phyloP scores from a whole-genome alignment of 2,888 invertebrate genomes.

The Erebia epiphron region DNA sequence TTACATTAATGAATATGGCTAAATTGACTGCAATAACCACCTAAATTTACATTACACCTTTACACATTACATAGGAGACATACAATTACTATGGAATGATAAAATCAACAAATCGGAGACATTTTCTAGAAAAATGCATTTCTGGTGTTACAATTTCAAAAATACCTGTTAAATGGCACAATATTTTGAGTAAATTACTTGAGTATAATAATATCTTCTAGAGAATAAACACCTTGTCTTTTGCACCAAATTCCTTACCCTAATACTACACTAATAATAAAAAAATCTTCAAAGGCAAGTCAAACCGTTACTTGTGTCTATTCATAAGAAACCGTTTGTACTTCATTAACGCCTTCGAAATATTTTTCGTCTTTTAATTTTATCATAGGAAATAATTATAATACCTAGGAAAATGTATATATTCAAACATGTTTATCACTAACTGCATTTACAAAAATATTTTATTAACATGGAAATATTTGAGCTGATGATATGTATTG shows the following conservation, averaged over 20 bases:
- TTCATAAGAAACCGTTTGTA: conserved; percentile 39
- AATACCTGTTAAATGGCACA: conserved; percentile 54
- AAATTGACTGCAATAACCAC: conserved; percentile 50
- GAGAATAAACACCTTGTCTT: conserved; percentile 45
- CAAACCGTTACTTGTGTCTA: conserved; percentile 30
- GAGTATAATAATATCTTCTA: conserved; percentile 51
- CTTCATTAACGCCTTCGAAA: conserved; percentile 29
- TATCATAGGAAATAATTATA: conserved; percentile 20
- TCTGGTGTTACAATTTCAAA: conserved; percentile 45
- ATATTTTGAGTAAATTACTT: conserved; percentile 53
- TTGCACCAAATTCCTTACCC: conserved; percentile 55
- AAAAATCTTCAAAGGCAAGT: conserved; percentile 34
- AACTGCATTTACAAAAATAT: conserved; percentile 6
- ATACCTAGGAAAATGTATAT: conserved; percentile 24
- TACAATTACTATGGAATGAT: conserved; percentile 34
- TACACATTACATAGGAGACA: conserved; percentile 24
- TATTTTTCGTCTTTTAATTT: conserved; percentile 24
- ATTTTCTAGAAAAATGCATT: conserved; percentile 48
- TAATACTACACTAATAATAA: conserved; percentile 39
- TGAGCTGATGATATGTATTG: conserved; percentile 40
- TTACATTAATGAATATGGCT: conserved; percentile 51
- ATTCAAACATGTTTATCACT: conserved; percentile 19
- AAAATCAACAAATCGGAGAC: conserved; percentile 26
- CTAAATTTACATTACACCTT: conserved; percentile 25
- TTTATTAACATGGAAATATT: conserved; percentile 22